Conservation (phyloP, 1,140 invertebrate genomes). For the Cydia fagiglandana region DNA sequence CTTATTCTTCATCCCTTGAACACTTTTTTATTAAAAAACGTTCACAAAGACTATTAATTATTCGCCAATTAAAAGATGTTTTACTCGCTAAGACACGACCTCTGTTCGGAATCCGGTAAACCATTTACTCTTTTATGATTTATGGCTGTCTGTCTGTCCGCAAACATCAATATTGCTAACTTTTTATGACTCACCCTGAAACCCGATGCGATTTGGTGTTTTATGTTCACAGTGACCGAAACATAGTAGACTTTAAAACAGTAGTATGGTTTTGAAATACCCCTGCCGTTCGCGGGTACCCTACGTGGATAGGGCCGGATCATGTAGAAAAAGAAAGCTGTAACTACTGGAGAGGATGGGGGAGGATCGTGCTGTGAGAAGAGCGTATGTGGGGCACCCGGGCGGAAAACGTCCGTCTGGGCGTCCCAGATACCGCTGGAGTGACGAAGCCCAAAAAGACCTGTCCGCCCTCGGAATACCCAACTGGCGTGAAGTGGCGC, state of each 20-base stretch:
- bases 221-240: neutral
- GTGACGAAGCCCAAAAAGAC: too few relatives aligned
- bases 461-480: too few relatives aligned
- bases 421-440: too few relatives aligned
- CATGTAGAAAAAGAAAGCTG: too few relatives aligned
- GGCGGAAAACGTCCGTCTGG: too few relatives aligned
- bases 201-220: neutral
- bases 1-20: neutral
- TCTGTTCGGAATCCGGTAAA: neutral
- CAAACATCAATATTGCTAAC: conserved; percentile 23
- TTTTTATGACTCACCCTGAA: conserved; percentile 22
- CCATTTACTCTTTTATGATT: conserved; percentile 1
- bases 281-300: neutral
- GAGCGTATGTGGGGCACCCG: too few relatives aligned
- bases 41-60: neutral
- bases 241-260: neutral
- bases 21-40: neutral
- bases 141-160: neutral
- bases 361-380: too few relatives aligned
- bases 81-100: neutral
- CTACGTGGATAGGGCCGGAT: too few relatives aligned
- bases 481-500: too few relatives aligned
- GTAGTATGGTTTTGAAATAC: neutral
- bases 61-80: neutral
- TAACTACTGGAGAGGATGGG: too few relatives aligned